Base-by-base conservation (phyloP, 2,113 vertebrate species). In the Pelmatolapia mariae region DNA sequence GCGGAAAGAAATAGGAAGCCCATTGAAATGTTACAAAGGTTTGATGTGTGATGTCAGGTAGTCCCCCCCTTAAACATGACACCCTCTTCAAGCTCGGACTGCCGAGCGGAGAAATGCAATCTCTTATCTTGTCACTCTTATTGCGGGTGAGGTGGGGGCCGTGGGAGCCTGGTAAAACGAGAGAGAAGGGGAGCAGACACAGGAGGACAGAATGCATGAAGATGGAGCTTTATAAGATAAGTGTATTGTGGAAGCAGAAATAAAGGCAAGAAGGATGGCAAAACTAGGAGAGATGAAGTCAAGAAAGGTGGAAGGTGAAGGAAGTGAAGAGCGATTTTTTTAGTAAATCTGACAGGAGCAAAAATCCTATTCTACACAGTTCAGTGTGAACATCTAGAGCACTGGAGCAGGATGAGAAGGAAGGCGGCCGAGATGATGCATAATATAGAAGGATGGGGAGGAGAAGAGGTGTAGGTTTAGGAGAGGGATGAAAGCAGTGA, bases 111-210 rank as follows among this genome's bases (percentile, higher is more conserved):
- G 87, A 94, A 95, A 95, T 93, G 88, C 90, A 94, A 93, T 94
- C 93, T 94, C 91, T 95, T 94, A 93, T 95, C 93, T 94, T 94
- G 94, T 94, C 93, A 92, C 79, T 95, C 90, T 94, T 90, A 88
- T 89, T 86, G 87, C 82, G 22, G 45, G 24, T 57, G 45, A 11
- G 76, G n/a, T 38, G 38, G 8, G 36, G 56, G 9, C 19, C 29
- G 10, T 18, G 43, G 50, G 61, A 15, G 57, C 19, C 12, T 45
- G 11, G 59, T 38, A 38, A 68, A 83, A 22, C 13, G 13, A 36
- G 11, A 47, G 16, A 52, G 7, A 63, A 26, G 8, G 45, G n/a
- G 31, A 47, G 45, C 15, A 43, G 38, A 82, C 13, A 52, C 80
- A 83, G 24, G 24, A 68, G 45, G 50, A 43, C 13, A 31, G 31